Percentiles rank a stretch among this genome's conserved stretches.
Evolutionary conservation across 2,797 vertebrate species (phyloP).

Genomic region (Anguilla anguilla): DNA sequence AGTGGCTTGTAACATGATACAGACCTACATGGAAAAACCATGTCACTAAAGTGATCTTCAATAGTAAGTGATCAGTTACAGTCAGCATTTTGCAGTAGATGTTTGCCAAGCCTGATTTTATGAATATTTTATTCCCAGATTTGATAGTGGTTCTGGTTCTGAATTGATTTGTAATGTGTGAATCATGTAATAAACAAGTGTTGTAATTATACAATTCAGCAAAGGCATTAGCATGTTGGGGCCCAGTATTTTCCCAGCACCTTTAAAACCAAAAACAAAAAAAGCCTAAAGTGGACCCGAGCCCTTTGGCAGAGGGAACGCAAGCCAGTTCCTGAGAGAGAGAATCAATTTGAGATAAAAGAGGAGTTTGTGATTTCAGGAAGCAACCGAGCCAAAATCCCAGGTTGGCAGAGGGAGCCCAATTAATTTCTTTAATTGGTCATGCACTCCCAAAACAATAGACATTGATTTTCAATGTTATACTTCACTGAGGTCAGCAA

Average conservation of each 20-base stretch:
- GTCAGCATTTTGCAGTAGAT: neutral
- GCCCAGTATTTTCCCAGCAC: neutral
- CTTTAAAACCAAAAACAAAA: neutral
- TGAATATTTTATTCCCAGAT: neutral
- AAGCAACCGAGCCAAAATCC: neutral
- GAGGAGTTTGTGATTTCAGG: neutral
- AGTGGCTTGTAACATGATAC: neutral
- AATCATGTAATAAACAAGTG: neutral
- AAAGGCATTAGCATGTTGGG: neutral
- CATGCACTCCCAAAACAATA: conserved; percentile 16
- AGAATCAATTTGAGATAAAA: conserved; percentile 13
- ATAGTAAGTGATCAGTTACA: neutral
- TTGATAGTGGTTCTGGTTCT: neutral
- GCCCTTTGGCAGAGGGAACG: neutral
- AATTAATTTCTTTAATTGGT: conserved; percentile 16
- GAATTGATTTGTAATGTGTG: neutral
- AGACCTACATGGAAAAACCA: neutral
- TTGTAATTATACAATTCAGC: neutral
- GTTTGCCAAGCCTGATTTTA: neutral
- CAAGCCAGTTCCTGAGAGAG: neutral
- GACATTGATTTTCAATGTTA: conserved; percentile 23
- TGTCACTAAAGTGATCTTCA: neutral
- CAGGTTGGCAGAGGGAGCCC: neutral
- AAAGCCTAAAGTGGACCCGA: neutral
- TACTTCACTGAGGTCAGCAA: conserved; percentile 20